Evolutionary conservation across 2,888 invertebrate species (phyloP).

Genomic region (Hydropsyche betteni): DNA sequence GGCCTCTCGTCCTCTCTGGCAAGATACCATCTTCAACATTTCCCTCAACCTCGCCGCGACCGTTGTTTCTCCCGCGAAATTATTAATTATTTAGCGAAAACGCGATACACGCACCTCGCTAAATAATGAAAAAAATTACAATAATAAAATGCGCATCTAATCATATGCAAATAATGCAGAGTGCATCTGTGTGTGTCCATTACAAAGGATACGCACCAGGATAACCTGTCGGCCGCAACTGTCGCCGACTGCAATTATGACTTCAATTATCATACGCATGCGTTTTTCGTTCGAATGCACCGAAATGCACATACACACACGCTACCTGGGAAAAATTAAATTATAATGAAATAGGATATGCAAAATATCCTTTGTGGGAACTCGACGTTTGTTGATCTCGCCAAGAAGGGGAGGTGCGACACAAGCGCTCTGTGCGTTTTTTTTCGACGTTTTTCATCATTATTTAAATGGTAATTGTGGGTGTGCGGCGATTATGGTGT

Average conservation of each 20-base stretch:
- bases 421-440: slow-evolving; percentile 16
- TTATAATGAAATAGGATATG: slow-evolving; percentile 9
- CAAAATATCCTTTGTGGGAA: slow-evolving; percentile 29
- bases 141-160: too few species aligned
- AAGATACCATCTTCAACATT: too few species aligned
- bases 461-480: slow-evolving; percentile 36
- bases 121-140: too few species aligned
- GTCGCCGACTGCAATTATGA: slow-evolving; percentile 28
- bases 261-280: slow-evolving; percentile 12
- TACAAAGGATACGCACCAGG: neutral
- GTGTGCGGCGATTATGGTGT: slow-evolving; percentile 11
- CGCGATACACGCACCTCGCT: too few species aligned
- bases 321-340: neutral
- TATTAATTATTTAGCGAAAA: too few species aligned
- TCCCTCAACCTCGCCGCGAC: too few species aligned
- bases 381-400: slow-evolving; percentile 17
- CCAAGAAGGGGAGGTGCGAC: slow-evolving; percentile 3
- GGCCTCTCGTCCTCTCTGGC: too few species aligned
- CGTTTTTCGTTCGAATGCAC: slow-evolving; percentile 18
- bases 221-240: slow-evolving; percentile 33
- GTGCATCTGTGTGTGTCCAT: too few species aligned
- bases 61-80: too few species aligned
- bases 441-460: too few species aligned
- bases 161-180: neutral
- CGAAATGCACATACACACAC: slow-evolving; percentile 17